Evolutionary conservation across 2,797 vertebrate genomes (phyloP), one percentile per base, ranked within the genome.

Genomic region (Amniataba percoides): DNA sequence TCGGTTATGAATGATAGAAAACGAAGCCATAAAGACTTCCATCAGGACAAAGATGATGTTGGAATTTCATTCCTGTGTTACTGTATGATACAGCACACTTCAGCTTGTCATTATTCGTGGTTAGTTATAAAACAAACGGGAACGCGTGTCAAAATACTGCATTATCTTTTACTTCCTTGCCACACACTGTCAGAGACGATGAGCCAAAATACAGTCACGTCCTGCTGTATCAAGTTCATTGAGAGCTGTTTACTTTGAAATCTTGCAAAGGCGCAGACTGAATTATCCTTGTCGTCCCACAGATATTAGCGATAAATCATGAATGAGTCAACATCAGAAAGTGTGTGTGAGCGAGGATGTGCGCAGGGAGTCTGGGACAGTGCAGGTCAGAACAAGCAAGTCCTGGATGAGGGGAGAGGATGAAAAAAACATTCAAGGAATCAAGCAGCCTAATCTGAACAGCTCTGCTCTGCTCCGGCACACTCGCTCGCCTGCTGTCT

Each of bases 341-440:
- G 48, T 70, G 49, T 59, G 67, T 36, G 53, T 52, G 34, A 71
- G 56, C 4, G 27, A 15, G 60, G 40, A 52, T 80, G 76, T 55
- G 65, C 68, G 71, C 61, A 57, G 18, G 19, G 71, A 88, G 69
- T 76, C 56, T 48, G 70, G 62, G 71, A 87, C 69, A 58, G 55
- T 79, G 77, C 82, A 86, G 86, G 84, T 81, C 86, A 68, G 69
- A 87, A 90, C 88, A 89, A 80, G 82, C 60, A 83, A 79, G 66
- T 88, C 88, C 55, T 69, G 84, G 77, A 82, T 77, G 73, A 80
- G 45, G n/a, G 52, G 36, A 74, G 57, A 60, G 78, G 55, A 76
- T 63, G 52, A 60, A 79, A 81, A 79, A 86, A 72, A 80, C 70
- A 77, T 83, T 75, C 77, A 74, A 81, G 77, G 86, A 87, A 82